Conservation (phyloP, 37 sponge, comb jelly and placozoan genomes). For the Hormiphora californensis region DNA sequence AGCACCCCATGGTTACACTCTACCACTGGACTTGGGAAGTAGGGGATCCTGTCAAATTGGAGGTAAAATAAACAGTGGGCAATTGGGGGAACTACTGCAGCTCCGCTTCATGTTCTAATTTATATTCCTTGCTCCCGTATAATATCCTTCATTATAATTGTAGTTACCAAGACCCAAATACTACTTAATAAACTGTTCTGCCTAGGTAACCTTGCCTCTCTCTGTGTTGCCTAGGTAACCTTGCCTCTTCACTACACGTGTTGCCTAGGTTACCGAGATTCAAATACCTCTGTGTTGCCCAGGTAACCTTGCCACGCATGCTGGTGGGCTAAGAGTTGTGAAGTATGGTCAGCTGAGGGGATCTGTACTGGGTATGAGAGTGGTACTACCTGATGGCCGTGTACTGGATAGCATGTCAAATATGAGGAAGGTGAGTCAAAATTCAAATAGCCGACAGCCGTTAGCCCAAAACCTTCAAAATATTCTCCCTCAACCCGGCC, state of each 20-base stretch:
- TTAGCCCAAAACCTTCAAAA: no score
- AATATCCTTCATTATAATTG: no score
- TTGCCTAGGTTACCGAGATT: neutral
- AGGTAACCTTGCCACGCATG: conserved; percentile 86
- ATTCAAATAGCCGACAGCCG: no score
- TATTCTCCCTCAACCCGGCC: no score
- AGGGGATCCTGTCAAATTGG: conserved; percentile 95
- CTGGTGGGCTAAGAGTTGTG: conserved; percentile 85
- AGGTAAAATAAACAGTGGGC: no score
- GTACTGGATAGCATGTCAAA: conserved; percentile 72
- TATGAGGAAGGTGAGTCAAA: conserved; percentile 83
- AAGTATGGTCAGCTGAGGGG: conserved; percentile 90
- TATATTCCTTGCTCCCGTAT: no score
- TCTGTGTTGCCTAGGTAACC: conserved; percentile 59
- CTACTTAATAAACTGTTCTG: neutral
- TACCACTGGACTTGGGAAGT: conserved; percentile 93
- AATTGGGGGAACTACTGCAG: no score
- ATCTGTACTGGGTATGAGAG: conserved; percentile 82
- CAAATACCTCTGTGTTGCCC: neutral
- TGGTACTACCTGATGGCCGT: conserved; percentile 71
- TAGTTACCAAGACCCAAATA: no score
- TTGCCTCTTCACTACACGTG: neutral
- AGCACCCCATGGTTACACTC: conserved; percentile 65
- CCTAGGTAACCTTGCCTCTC: neutral
- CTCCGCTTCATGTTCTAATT: neutral